Base-by-base conservation (phyloP, 2,797 vertebrate genomes). In the Diglossa cyanea region DNA sequence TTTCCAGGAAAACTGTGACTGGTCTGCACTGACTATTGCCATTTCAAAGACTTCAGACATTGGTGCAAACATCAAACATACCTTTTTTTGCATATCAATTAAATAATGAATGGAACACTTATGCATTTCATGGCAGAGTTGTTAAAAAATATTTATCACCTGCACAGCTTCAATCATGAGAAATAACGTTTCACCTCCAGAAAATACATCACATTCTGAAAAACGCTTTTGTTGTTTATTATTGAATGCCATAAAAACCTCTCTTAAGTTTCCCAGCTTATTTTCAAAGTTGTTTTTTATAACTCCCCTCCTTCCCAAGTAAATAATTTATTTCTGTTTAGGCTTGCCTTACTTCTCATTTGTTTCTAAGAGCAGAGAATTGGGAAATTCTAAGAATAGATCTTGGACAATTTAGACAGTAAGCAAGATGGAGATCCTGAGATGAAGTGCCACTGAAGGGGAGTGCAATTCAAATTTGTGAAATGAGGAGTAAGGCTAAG, bases 231-330 rank as follows among this genome's bases (percentile, higher is more conserved):
- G 11, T 33, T 86, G 2, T n/a, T 78, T 82, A 48, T 50, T 54
- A 76, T 21, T 1, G 3, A 75, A 87, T 58, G 25, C 14, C 37
- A 66, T 48, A 35, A 72, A 91, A 68, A 16, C 4, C 10, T 70
- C 33, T 72, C 48, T 40, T 53, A 65, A 76, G 30, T 76, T 85
- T 79, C 26, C 13, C 47, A 51, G 15, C 15, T 62, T 72, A 35
- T 40, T 91, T 89, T 74, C 42, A 61, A 28, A 70, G 19, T 16
- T 62, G 17, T 30, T 58, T 75, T 58, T 86, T 50, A 39, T 33
- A 9, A 30, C 4, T 26, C 3, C 4, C 4, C 2, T 10, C 17
- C 4, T 6, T 13, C 6, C 9, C 33, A 62, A n/a, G 19, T 50
- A 83, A 88, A 48, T 51, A 37, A 54, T 74, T 61, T 77, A 39